These are phyloP conservation scores for Parasteatoda tepidariorum DNA, from an alignment of 1,140 invertebrate genomes.

Conservation along the genomic window DNA sequence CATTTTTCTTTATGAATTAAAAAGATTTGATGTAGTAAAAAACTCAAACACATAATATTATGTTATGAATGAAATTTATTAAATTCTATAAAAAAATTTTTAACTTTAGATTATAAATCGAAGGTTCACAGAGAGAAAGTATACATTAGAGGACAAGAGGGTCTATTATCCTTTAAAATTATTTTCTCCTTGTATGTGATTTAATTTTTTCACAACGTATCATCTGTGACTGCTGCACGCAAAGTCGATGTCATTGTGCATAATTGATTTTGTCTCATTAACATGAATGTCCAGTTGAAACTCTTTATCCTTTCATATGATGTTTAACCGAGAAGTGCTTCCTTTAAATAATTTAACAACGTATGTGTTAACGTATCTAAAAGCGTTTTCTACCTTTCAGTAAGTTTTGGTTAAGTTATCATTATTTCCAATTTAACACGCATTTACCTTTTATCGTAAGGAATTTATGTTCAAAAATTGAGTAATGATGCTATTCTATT, in stretches of 20 bases:
- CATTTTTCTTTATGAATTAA: too few relatives aligned
- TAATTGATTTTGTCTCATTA: background rate
- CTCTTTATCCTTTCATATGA: background rate
- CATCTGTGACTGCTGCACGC: background rate
- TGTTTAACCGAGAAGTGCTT: background rate
- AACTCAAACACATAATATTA: too few relatives aligned
- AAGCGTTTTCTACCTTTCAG: background rate
- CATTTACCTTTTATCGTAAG: background rate
- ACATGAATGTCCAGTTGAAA: background rate
- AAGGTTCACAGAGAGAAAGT: too few relatives aligned
- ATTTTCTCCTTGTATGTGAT: background rate
- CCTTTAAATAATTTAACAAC: background rate
- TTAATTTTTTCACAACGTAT: background rate
- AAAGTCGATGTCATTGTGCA: background rate
- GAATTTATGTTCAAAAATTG: too few relatives aligned
- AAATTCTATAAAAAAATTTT: too few relatives aligned
- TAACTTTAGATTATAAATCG: too few relatives aligned
- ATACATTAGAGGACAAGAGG: too few relatives aligned
- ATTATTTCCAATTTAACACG: background rate
- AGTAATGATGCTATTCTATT: too few relatives aligned
- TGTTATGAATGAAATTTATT: too few relatives aligned
- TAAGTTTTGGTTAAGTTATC: background rate
- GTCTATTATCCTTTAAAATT: too few relatives aligned
- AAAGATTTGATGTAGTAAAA: too few relatives aligned
- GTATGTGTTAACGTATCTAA: background rate